phyloP scores from a whole-genome alignment of 2,888 invertebrate genomes.

The Leptinotarsa peninsularis region DNA sequence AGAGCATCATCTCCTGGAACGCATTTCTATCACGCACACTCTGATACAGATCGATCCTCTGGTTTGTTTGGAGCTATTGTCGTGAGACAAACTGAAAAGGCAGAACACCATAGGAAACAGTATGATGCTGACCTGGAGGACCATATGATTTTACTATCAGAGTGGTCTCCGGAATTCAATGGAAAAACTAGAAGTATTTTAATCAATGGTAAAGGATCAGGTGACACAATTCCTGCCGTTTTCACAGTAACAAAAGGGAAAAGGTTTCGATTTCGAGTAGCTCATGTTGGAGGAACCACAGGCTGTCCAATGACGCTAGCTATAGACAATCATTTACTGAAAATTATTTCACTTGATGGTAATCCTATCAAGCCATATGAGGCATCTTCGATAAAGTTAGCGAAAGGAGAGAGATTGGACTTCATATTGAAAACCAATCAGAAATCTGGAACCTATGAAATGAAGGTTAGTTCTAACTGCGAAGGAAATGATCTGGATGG shows the following conservation, averaged over 20 bases:
- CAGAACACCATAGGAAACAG: conserved; percentile 71
- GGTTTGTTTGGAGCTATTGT: conserved; percentile 79
- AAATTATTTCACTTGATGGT: conserved; percentile 79
- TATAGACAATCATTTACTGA: conserved; percentile 74
- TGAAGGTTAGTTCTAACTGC: conserved; percentile 70
- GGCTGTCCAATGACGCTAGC: conserved; percentile 77
- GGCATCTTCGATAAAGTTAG: conserved; percentile 71
- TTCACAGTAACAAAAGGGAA: conserved; percentile 72
- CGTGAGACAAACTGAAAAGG: conserved; percentile 74
- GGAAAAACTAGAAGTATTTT: conserved; percentile 66
- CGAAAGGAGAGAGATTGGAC: conserved; percentile 82
- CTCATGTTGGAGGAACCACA: conserved; percentile 75
- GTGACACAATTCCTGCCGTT: conserved; percentile 57
- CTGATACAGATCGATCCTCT: conserved; percentile 75
- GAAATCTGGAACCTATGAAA: conserved; percentile 71
- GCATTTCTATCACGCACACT: conserved; percentile 81
- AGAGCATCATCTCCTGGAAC: conserved; percentile 77
- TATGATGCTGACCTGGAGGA: conserved; percentile 80
- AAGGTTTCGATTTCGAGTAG: conserved; percentile 75
- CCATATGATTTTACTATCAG: conserved; percentile 77
- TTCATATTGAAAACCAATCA: conserved; percentile 77
- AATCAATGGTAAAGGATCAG: conserved; percentile 74
- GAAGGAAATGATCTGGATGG: conserved; percentile 69
- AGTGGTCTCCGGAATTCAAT: conserved; percentile 69
- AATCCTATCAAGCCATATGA: conserved; percentile 72